A percentile compares a stretch with the other conserved stretches of the same genome.
phyloP scores from a whole-genome alignment of 2,888 invertebrate species.

The Ormyrus labotus region DNA sequence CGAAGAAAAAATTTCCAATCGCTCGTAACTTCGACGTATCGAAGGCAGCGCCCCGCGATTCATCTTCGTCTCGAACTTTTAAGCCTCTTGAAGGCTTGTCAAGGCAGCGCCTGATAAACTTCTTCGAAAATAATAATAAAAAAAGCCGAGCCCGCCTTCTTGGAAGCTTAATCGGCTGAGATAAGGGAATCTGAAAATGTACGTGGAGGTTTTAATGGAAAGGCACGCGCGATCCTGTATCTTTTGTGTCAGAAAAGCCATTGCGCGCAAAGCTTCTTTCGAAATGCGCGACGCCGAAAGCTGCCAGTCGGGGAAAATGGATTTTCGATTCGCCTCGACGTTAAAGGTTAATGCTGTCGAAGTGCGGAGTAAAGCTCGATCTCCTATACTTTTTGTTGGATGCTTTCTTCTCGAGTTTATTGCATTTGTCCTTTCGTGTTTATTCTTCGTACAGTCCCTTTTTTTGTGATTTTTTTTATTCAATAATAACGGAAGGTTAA shows the following conservation, averaged over 20 bases:
- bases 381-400: too few relatives aligned
- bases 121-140: too few relatives aligned
- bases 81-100: background rate
- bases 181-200: slow-evolving; percentile 4
- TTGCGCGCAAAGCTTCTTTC: background rate
- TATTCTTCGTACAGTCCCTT: too few relatives aligned
- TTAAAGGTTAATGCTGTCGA: background rate
- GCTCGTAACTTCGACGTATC: too few relatives aligned
- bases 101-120: background rate
- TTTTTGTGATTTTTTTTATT: too few relatives aligned
- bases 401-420: too few relatives aligned
- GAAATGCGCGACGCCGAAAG: background rate
- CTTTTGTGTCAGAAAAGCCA: slow-evolving; percentile 7
- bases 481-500: too few relatives aligned
- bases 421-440: too few relatives aligned
- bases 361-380: too few relatives aligned
- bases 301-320: slow-evolving; percentile 27
- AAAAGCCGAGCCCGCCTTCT: too few relatives aligned
- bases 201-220: background rate
- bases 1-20: too few relatives aligned
- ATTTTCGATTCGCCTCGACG: slow-evolving; percentile 29
- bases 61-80: slow-evolving; percentile 14
- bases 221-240: background rate
- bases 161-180: too few relatives aligned
- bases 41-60: background rate